Evolutionary conservation across 2,113 vertebrate species (phyloP).

Genomic region (Pangasianodon hypophthalmus): DNA sequence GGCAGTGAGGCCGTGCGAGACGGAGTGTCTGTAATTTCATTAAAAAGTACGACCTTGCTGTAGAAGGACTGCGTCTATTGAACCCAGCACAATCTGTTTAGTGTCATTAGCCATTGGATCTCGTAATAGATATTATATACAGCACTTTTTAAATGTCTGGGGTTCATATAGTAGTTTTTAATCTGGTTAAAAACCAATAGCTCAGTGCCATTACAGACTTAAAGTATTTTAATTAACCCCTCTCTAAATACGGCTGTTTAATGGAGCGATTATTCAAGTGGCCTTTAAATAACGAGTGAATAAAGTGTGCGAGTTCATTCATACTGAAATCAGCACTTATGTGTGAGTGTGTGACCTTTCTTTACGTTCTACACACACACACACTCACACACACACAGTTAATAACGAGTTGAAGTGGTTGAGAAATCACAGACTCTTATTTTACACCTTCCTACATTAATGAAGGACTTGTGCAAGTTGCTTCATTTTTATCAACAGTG

Average conservation of each 20-base stretch:
- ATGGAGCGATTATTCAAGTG: conserved; percentile 33
- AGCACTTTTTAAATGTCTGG: background rate
- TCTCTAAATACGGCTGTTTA: conserved; percentile 23
- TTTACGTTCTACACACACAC: conserved; percentile 8
- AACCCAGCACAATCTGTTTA: background rate
- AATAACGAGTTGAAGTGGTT: conserved; percentile 27
- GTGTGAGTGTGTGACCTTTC: conserved; percentile 53
- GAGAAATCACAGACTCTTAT: conserved; percentile 33
- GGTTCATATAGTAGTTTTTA: background rate
- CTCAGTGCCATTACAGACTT: background rate
- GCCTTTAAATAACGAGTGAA: conserved; percentile 35
- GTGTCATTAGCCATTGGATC: background rate
- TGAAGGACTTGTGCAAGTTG: background rate
- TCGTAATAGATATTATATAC: background rate
- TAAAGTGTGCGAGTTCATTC: conserved; percentile 35
- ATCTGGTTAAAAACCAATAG: conserved; percentile 1
- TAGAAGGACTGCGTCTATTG: background rate
- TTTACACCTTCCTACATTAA: background rate
- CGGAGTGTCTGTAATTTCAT: background rate
- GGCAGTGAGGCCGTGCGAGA: background rate
- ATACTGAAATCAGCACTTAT: conserved; percentile 34
- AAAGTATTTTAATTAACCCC: background rate
- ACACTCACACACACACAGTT: conserved; percentile 11
- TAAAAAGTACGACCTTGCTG: background rate
- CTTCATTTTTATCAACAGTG: background rate